Evolutionary conservation across 1,140 invertebrate genomes (phyloP), one percentile per base, ranked within the genome.

Genomic region (Drosophila virilis): DNA sequence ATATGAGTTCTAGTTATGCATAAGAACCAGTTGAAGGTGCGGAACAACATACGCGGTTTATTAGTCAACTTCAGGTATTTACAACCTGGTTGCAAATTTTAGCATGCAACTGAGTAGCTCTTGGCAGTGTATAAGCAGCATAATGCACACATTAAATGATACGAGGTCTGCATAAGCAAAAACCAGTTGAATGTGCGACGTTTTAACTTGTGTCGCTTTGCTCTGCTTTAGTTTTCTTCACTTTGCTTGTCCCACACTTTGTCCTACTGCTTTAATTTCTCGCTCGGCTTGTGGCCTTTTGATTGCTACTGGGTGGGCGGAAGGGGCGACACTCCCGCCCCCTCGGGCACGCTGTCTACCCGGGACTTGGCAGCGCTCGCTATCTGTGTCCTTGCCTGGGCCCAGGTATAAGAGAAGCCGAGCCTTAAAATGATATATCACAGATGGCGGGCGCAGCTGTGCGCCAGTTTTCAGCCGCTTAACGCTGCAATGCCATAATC

Each of bases 361-460:
- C 42, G 22, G 8, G 22, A 22, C 22, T 22, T 22, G 22, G 2
- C 45, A 9, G 8, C 45, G 17, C 22, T 28, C 22, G 40, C 12
- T 33, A 33, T 40, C 68, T 61, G 50, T 74, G 65, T 74, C 65
- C 62, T 73, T 61, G 68, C 64, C 52, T 32, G 67, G 43, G 52
- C 37, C 45, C 57, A 58, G 77, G 68, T 54, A 54, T 10, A 33
- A 37, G 50, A 37, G 33, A 54, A 13, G 15, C 58, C 35, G 50
- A 40, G 42, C 15, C 13, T 40, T 60, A 50, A 52, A 69, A 61
- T 74, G 71, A 74, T 61, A 74, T 88, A 85, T 85, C 75, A 69
- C 78, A 82, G 72, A 68, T 70, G 67, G 64, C 45, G 64, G 75
- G 51, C 76, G 79, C 82, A 85, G 79, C 78, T 85, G 83, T 85